Evolutionary conservation across 1,140 invertebrate genomes (phyloP).

Genomic region (Sycophila sp.): DNA sequence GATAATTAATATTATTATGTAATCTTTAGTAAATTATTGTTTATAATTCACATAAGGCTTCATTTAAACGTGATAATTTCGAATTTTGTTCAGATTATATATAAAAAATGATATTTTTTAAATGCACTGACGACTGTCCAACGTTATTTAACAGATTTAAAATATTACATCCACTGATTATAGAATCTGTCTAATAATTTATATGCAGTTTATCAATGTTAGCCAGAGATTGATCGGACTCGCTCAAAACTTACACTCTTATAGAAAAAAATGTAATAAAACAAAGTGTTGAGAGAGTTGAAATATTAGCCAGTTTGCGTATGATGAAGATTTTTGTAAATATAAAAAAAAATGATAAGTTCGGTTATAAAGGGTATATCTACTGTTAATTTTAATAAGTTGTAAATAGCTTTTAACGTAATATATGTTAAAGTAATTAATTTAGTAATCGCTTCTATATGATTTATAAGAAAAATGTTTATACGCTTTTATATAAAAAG

Average conservation of each 20-base stretch:
- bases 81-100: background rate
- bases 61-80: too few species aligned
- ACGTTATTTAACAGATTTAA: conserved; percentile 5
- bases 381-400: conserved; percentile 31
- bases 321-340: conserved; percentile 34
- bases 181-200: conserved; percentile 22
- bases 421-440: conserved; percentile 19
- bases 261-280: conserved; percentile 14
- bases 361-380: conserved; percentile 26
- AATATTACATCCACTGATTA: conserved; percentile 7
- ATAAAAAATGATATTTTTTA: conserved; percentile 8
- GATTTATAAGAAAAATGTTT: conserved; percentile 8
- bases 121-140: conserved; percentile 20
- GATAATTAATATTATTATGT: too few species aligned
- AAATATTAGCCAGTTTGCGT: conserved; percentile 31
- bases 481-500: conserved; percentile 4
- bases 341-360: conserved; percentile 23
- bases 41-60: too few species aligned
- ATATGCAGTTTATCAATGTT: conserved; percentile 23
- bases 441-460: conserved; percentile 12
- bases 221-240: conserved; percentile 22
- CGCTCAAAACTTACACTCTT: background rate
- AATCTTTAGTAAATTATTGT: too few species aligned
- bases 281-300: background rate
- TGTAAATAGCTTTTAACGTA: conserved; percentile 39